Conservation (phyloP, 2,888 invertebrate genomes). For the Drosophila paranaensis region DNA sequence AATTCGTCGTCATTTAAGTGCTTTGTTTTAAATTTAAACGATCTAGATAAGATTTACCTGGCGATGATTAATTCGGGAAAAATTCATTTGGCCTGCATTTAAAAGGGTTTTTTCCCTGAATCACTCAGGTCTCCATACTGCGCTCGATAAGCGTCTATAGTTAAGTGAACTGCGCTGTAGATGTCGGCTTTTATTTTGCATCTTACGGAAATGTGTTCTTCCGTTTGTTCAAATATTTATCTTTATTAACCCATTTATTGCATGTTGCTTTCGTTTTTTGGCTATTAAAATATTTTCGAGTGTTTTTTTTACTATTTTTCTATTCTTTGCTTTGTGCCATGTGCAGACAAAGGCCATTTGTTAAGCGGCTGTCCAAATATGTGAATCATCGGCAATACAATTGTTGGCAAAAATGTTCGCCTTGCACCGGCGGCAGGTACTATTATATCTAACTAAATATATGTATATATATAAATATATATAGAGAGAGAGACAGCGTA, state of each 20-base stretch:
- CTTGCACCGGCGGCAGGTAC: background rate
- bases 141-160: background rate
- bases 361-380: constrained; percentile 36
- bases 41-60: background rate
- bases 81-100: background rate
- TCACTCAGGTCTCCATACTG: background rate
- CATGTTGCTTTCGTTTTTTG: background rate
- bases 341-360: constrained; percentile 19
- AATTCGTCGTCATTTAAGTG: background rate
- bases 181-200: background rate
- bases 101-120: background rate
- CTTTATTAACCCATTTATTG: constrained; percentile 6
- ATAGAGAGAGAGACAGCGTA: background rate
- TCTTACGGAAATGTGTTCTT: background rate
- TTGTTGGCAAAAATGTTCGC: constrained; percentile 13
- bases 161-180: background rate
- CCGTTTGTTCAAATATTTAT: background rate
- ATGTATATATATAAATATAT: background rate
- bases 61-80: background rate
- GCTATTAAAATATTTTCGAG: background rate
- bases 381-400: constrained; percentile 52
- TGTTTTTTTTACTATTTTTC: background rate
- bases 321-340: background rate
- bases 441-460: background rate
- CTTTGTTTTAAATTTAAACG: background rate